Evolutionary conservation across 2,797 vertebrate species (phyloP), one percentile per base, ranked within the genome.

Genomic region (Anabas testudineus): DNA sequence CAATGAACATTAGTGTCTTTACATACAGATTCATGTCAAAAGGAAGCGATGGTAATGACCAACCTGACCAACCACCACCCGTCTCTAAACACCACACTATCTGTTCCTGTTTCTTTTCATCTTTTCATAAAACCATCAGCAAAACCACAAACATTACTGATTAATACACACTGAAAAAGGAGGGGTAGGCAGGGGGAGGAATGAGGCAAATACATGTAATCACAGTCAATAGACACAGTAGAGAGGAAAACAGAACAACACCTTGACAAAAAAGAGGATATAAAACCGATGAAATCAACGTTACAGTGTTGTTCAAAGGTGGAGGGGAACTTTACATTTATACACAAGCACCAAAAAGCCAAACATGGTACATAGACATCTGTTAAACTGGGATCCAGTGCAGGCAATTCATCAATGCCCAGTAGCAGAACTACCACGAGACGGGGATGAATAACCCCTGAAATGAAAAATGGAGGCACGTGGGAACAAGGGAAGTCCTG

Each of bases 271-370:
- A 86, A 88, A 80, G 65, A 84, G 51, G 82, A 89, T 88, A 90
- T 80, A 91, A 92, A 91, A 91, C 76, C 72, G 74, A 91, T 85
- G 69, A 88, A 91, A 87, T 74, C 87, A 92, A 93, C 83, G 75
- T 88, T 91, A 93, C 92, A 93, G 92, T 94, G 92, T 93, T 88
- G 86, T 83, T 87, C 64, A 36, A 60, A 73, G 75, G 64, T 69
- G 37, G 14, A 54, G 67, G 84, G 86, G 72, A 67, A 85, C 85
- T 94, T 93, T 95, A 94, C 93, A 94, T 93, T 93, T 95, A 94
- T 94, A 95, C 93, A 94, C 88, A 90, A 92, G 89, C 88, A 91
- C 90, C 88, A 86, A 93, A 90, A 92, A 92, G 89, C 90, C 88
- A 83, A 89, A 91, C 85, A 57, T 88, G 88, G 88, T 88, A 90